Evolutionary conservation across 2,888 invertebrate genomes (phyloP), one percentile per base, ranked within the genome.

Genomic region (Prosapia bicincta): DNA sequence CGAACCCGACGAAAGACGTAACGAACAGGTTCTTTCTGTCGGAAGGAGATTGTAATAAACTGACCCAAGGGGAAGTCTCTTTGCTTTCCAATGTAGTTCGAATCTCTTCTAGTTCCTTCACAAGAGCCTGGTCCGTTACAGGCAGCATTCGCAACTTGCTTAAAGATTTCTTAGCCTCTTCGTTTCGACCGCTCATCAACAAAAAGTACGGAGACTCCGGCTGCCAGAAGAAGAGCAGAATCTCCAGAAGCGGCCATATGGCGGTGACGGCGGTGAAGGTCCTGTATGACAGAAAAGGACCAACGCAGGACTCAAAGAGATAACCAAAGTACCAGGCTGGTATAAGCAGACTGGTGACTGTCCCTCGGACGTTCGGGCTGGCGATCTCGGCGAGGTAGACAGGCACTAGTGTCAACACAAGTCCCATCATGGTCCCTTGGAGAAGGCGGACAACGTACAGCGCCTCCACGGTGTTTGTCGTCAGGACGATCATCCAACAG

Each of bases 121-220:
- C 20, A n/a, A 72, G 66, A 0, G 26, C 3, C n/a, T 20, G 20
- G 6, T 43, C 15, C 25, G 25, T 28, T 6, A n/a, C 13, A 3
- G 26, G 3, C 67, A 88, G n/a, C 2, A 26, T 88, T 13, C 54
- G n/a, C 3, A 54, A 20, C 54, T 20, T 20, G 1, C 5, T 20
- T 54, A 54, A 54, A n/a, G 20, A 5, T 10, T 3, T 20, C 3
- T 5, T 20, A 54, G 54, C 54, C 2, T 54, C 54, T 54, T n/a
- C 20, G 5, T n/a, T 3, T 20, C 20, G 5, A 20, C 54, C 54
- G 3, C 20, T 54, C 54, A 20, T 54, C 3, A 54, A 2, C 3
- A 54, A 20, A 20, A 20, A 54, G 20, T 54, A 54, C 5, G 54
- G 54, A 54, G 10, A 10, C 20, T 54, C 54, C 7, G 54, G 54